Evolutionary conservation across 2,797 vertebrate species (phyloP).

Genomic region (Sylvilagus floridanus): DNA sequence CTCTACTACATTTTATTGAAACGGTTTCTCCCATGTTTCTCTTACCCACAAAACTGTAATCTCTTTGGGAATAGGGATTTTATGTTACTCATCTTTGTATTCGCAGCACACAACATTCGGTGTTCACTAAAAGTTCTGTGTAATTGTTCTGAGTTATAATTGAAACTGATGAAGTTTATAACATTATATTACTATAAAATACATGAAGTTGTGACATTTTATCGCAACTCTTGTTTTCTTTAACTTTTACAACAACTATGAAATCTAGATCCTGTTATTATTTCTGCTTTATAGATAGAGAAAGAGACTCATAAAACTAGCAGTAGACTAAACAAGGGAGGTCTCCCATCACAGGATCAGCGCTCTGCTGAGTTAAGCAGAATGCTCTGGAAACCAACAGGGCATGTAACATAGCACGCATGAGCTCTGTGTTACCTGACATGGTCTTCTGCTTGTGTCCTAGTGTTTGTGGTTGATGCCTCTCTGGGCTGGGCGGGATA

Average conservation of each 20-base stretch:
- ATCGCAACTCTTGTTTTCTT: constrained; percentile 11
- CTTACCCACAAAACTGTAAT: background rate
- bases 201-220: background rate
- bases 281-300: background rate
- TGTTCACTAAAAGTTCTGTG: background rate
- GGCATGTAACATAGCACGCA: background rate
- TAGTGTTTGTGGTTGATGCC: background rate
- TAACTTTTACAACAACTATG: background rate
- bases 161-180: background rate
- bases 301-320: background rate
- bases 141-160: background rate
- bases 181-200: background rate
- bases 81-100: background rate
- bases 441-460: background rate
- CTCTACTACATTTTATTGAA: background rate
- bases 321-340: background rate
- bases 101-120: background rate
- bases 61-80: background rate
- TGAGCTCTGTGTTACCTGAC: background rate
- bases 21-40: background rate
- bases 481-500: background rate
- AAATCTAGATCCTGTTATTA: background rate
- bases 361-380: background rate
- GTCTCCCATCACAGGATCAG: background rate
- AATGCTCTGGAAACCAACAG: background rate